These are phyloP conservation scores for Proterorhinus semilunaris DNA, from an alignment of 2,113 vertebrate species.

Conservation along the genomic window DNA sequence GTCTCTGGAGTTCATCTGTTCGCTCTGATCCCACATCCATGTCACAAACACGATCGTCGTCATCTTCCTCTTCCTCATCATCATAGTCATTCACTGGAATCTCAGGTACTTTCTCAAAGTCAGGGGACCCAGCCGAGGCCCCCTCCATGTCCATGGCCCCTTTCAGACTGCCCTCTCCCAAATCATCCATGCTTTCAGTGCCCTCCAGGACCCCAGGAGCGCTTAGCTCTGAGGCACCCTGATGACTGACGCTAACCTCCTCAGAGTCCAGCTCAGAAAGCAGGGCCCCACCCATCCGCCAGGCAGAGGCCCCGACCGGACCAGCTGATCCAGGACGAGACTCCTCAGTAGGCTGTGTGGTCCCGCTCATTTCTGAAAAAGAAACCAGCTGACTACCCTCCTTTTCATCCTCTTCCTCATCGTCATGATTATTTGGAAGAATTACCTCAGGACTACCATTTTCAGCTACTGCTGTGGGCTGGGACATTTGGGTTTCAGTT, in stretches of 20 bases:
- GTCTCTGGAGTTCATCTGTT: constrained; percentile 61
- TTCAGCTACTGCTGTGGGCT: background rate
- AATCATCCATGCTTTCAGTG: constrained; percentile 78
- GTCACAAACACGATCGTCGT: constrained; percentile 72
- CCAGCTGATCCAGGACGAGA: constrained; percentile 77
- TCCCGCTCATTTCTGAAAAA: constrained; percentile 80
- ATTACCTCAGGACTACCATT: background rate
- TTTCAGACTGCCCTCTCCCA: constrained; percentile 78
- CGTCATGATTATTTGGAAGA: constrained; percentile 52
- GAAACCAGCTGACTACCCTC: constrained; percentile 76
- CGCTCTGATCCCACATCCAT: constrained; percentile 79
- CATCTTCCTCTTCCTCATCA: constrained; percentile 59
- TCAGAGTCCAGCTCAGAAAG: constrained; percentile 79
- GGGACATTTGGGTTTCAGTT: constrained; percentile 18
- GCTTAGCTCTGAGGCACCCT: constrained; percentile 77
- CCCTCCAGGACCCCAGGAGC: constrained; percentile 79
- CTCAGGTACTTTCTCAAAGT: constrained; percentile 76
- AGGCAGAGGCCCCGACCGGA: constrained; percentile 58
- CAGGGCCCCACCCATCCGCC: constrained; percentile 66
- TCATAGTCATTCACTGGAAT: constrained; percentile 74
- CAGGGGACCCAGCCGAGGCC: constrained; percentile 73
- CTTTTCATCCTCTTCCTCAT: constrained; percentile 73
- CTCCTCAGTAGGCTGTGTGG: constrained; percentile 78
- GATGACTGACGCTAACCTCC: constrained; percentile 79
- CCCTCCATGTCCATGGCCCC: constrained; percentile 76